Conservation (phyloP, 2,113 vertebrate genomes). For the Osmerus mordax region DNA sequence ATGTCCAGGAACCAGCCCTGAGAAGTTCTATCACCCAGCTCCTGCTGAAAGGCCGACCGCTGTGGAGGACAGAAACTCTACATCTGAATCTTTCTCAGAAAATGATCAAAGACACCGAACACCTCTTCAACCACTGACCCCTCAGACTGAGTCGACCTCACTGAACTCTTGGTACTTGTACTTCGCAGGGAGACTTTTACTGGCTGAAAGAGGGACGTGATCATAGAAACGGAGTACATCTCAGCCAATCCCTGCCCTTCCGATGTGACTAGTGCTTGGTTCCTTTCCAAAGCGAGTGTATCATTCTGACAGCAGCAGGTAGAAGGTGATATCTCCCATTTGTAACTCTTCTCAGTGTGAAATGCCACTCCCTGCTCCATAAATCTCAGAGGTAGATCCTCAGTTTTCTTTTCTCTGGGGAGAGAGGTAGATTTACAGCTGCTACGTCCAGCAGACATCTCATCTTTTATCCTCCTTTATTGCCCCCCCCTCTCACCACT, state of each 20-base stretch:
- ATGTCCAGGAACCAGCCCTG: conserved; percentile 27
- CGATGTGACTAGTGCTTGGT: conserved; percentile 28
- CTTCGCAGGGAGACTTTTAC: too few species aligned
- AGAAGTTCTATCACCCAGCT: not conserved
- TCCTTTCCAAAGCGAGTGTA: conserved; percentile 32
- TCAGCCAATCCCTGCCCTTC: conserved; percentile 32
- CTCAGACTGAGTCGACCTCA: conserved; percentile 20
- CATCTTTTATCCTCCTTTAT: conserved; percentile 58
- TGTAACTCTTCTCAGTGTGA: conserved; percentile 49
- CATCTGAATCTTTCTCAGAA: conserved; percentile 17
- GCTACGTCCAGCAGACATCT: conserved; percentile 45
- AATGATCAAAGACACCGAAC: conserved; percentile 39
- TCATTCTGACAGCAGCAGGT: conserved; percentile 55
- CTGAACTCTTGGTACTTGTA: not conserved
- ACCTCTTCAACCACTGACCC: conserved; percentile 36
- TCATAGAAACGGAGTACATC: not conserved
- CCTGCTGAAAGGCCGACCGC: not conserved
- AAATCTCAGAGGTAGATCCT: conserved; percentile 44
- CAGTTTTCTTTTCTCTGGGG: conserved; percentile 26
- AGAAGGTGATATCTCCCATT: conserved; percentile 62
- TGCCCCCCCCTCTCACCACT: not conserved
- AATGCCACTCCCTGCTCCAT: conserved; percentile 54
- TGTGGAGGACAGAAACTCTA: not conserved
- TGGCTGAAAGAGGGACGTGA: too few species aligned
- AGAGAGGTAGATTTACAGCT: conserved; percentile 57